Evolutionary conservation across 2,113 vertebrate genomes (phyloP).

Genomic region (Phodopus roborovskii): DNA sequence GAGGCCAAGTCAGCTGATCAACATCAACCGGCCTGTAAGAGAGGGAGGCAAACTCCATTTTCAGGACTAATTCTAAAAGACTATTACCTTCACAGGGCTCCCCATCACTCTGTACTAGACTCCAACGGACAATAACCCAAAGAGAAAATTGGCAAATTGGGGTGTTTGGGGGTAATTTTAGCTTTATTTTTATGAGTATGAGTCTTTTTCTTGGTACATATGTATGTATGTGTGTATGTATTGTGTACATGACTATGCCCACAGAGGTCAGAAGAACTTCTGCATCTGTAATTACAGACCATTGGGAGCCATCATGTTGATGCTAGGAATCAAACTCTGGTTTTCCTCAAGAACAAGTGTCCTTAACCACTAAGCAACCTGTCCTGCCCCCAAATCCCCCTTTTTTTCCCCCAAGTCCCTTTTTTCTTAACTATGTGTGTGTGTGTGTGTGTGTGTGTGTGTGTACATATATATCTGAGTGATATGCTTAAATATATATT

Average conservation of each 20-base stretch:
- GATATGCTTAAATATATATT: background rate
- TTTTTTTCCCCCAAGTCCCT: too few species aligned
- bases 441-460: background rate
- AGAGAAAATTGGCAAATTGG: background rate
- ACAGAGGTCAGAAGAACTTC: background rate
- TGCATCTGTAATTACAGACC: background rate
- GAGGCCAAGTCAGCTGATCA: background rate
- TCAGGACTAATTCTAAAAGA: background rate
- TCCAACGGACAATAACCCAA: background rate
- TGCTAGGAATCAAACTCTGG: background rate
- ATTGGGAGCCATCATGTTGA: background rate
- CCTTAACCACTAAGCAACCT: background rate
- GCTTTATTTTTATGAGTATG: background rate
- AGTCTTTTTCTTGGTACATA: background rate
- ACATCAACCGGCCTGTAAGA: background rate
- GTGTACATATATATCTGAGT: background rate
- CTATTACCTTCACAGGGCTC: accelerated
- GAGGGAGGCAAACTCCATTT: background rate
- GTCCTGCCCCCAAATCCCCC: background rate
- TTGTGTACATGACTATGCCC: background rate
- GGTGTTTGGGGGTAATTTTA: background rate
- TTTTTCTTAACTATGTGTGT: background rate
- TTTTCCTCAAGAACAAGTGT: background rate
- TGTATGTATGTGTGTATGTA: too few species aligned
- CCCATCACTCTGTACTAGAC: background rate